Percentiles rank a stretch among this genome's conserved stretches.
phyloP scores from a whole-genome alignment of 2,797 vertebrate species.

The Fistularia tabacaria region DNA sequence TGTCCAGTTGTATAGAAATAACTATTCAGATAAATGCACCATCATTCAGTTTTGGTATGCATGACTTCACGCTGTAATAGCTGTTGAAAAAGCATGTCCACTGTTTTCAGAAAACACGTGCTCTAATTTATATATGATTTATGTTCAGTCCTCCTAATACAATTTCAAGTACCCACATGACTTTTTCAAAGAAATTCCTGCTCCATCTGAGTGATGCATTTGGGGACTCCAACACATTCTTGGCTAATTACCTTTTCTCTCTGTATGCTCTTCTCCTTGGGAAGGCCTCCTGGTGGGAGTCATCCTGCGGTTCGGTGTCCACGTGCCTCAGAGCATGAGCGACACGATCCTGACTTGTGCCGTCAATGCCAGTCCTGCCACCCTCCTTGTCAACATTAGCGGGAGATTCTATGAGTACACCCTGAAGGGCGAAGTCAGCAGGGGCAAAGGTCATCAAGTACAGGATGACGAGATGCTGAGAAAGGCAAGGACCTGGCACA shows the following conservation, averaged over 20 bases:
- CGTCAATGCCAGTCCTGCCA: constrained; percentile 85
- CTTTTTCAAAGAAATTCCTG: too few relatives aligned
- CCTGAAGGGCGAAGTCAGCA: constrained; percentile 88
- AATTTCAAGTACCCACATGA: too few relatives aligned
- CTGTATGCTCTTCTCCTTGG: constrained; percentile 1
- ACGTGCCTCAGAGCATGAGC: constrained; percentile 83
- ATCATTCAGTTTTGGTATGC: not conserved
- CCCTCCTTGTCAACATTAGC: constrained; percentile 91
- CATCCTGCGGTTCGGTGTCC: constrained; percentile 90
- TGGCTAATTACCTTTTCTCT: constrained; percentile 9
- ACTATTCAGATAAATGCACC: too few relatives aligned
- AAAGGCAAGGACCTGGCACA: constrained; percentile 76
- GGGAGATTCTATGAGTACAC: constrained; percentile 95
- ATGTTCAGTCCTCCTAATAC: too few relatives aligned
- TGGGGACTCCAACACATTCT: not conserved
- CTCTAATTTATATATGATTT: constrained; percentile 1
- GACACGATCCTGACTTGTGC: constrained; percentile 87
- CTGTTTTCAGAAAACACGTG: not conserved
- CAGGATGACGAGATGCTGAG: constrained; percentile 95
- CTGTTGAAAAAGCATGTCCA: not conserved
- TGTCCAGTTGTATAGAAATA: too few relatives aligned
- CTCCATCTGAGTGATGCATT: too few relatives aligned
- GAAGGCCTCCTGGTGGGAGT: constrained; percentile 90
- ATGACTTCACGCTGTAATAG: not conserved
- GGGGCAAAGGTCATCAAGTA: constrained; percentile 83